phyloP scores from a whole-genome alignment of 2,113 vertebrate genomes.

The Pedetes capensis region DNA sequence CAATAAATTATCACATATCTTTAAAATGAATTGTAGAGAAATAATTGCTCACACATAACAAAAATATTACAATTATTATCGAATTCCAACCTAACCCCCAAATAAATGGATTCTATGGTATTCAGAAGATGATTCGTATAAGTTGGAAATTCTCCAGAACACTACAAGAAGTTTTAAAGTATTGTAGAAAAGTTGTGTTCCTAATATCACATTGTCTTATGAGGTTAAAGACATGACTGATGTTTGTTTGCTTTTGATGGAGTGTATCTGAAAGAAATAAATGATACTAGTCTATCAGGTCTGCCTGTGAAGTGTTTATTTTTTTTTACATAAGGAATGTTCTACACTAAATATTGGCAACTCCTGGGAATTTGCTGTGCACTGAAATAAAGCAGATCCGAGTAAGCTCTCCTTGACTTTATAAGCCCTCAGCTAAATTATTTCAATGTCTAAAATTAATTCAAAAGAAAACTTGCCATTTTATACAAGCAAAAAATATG shows the following conservation, averaged over 20 bases:
- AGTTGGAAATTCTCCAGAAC: background rate
- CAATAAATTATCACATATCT: conserved; percentile 1
- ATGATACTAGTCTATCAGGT: background rate
- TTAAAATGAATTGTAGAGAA: background rate
- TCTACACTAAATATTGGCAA: background rate
- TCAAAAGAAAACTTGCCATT: conserved; percentile 34
- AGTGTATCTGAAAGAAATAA: background rate
- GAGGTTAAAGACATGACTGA: background rate
- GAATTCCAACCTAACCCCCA: background rate
- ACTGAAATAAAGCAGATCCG: background rate
- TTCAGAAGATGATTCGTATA: background rate
- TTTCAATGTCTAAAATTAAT: conserved; percentile 7
- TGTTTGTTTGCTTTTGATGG: background rate
- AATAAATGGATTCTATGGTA: background rate
- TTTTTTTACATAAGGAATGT: background rate
- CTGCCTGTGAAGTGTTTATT: background rate
- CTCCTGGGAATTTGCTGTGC: background rate
- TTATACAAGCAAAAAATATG: background rate
- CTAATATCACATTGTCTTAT: background rate
- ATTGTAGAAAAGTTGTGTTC: background rate
- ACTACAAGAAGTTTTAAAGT: background rate
- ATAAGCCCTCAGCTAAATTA: background rate
- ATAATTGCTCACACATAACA: background rate
- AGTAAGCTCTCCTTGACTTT: background rate
- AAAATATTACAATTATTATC: background rate